Conservation (phyloP, 2,888 invertebrate genomes). For the Euzophera pinguis region DNA sequence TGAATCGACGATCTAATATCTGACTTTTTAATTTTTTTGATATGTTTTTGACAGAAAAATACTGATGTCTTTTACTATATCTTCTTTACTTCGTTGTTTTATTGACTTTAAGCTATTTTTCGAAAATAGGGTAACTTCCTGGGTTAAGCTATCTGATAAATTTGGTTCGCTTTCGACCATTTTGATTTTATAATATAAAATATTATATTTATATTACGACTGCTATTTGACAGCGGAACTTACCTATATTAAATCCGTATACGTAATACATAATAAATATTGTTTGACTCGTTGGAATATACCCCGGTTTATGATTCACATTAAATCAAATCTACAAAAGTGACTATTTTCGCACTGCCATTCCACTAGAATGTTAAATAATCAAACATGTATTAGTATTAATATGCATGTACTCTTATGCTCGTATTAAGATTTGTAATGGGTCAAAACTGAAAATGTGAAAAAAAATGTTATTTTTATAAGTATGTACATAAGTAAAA, state of each 20-base stretch:
- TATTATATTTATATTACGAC: too few relatives aligned
- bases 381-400: not conserved
- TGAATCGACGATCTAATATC: not conserved
- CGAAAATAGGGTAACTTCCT: not conserved
- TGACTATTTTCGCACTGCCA: constrained; percentile 5
- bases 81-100: not conserved
- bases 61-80: not conserved
- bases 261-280: not conserved
- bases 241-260: too few relatives aligned
- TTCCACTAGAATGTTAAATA: constrained; percentile 3
- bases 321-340: constrained; percentile 1
- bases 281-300: not conserved
- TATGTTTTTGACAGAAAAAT: not conserved
- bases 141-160: not conserved
- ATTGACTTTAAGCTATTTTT: not conserved
- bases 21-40: not conserved
- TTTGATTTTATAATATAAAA: too few relatives aligned
- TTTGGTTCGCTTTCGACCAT: too few relatives aligned
- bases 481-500: constrained; percentile 1
- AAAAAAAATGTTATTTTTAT: constrained; percentile 12
- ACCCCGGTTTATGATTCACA: not conserved
- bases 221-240: too few relatives aligned
- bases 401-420: constrained; percentile 10
- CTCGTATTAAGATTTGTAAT: constrained; percentile 4
- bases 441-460: constrained; percentile 12